Conservation (phyloP, 2,797 vertebrate species). For the Hippopotamyrus pictus region DNA sequence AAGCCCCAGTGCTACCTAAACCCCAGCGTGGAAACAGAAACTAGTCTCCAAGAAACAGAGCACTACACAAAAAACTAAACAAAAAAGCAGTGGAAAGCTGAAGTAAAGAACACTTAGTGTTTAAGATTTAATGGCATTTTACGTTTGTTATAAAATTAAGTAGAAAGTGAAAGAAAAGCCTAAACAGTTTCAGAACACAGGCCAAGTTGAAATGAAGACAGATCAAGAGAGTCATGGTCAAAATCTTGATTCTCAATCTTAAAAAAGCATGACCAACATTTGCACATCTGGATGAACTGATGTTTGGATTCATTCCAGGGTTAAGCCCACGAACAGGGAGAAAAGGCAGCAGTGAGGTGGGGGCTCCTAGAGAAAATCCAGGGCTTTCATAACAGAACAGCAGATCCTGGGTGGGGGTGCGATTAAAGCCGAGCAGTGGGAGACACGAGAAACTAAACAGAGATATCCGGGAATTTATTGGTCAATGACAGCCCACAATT, state of each 20-base stretch:
- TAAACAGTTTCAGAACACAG: not conserved
- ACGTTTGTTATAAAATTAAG: not conserved
- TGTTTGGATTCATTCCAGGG: not conserved
- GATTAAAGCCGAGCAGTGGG: slow-evolving; percentile 32
- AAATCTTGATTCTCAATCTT: too few relatives aligned
- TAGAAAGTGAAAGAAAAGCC: not conserved
- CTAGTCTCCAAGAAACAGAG: not conserved
- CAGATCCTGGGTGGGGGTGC: slow-evolving; percentile 62
- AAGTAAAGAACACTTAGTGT: not conserved
- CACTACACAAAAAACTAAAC: not conserved
- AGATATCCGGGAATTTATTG: not conserved
- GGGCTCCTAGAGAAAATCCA: slow-evolving; percentile 40
- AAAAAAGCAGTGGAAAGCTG: not conserved
- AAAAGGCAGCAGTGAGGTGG: not conserved
- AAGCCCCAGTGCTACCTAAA: not conserved
- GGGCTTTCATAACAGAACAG: slow-evolving; percentile 68
- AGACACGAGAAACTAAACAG: slow-evolving; percentile 52
- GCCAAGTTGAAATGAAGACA: not conserved
- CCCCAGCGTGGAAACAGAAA: not conserved
- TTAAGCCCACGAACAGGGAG: not conserved
- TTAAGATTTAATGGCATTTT: not conserved
- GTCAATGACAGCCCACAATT: not conserved
- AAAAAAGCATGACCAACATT: not conserved
- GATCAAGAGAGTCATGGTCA: not conserved
- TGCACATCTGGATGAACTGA: not conserved